These are phyloP conservation scores for Gibbula magus DNA, from an alignment of 2,888 invertebrate species.

Conservation along the genomic window DNA sequence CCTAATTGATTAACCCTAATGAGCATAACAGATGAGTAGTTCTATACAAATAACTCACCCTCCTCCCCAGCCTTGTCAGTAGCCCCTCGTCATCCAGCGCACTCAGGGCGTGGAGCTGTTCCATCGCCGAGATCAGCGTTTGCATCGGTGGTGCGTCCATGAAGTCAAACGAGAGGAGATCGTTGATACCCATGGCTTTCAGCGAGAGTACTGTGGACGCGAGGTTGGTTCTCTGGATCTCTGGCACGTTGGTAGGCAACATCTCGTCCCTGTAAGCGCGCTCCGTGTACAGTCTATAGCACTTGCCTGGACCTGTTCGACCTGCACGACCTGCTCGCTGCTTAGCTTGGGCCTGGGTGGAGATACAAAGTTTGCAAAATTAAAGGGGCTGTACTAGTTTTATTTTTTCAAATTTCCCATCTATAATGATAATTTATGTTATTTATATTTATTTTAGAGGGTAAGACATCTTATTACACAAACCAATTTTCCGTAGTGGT, in stretches of 20 bases:
- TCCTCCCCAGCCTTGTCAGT: conserved; percentile 80
- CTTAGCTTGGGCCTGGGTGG: conserved; percentile 90
- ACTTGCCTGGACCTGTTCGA: conserved; percentile 97
- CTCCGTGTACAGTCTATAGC: conserved; percentile 97
- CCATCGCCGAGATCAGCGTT: conserved; percentile 97
- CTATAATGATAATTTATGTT: too few species aligned
- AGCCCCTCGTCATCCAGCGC: conserved; percentile 89
- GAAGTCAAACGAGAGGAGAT: conserved; percentile 97
- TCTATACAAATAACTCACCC: too few species aligned
- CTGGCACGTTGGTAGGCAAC: conserved; percentile 88
- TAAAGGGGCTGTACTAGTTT: too few species aligned
- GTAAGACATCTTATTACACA: too few species aligned
- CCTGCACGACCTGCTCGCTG: conserved; percentile 98
- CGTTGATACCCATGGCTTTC: conserved; percentile 99
- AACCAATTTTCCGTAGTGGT: too few species aligned
- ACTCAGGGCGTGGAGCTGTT: conserved; percentile 95
- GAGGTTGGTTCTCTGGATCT: conserved; percentile 98
- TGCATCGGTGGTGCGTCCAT: conserved; percentile 99
- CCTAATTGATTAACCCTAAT: too few species aligned
- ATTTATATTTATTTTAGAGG: too few species aligned
- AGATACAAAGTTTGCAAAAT: not conserved
- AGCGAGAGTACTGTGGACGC: conserved; percentile 96
- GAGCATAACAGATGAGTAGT: too few species aligned
- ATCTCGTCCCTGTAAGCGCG: conserved; percentile 98
- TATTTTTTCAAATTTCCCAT: too few species aligned